phyloP scores from a whole-genome alignment of 2,797 vertebrate species.

The Margarornis squamiger region DNA sequence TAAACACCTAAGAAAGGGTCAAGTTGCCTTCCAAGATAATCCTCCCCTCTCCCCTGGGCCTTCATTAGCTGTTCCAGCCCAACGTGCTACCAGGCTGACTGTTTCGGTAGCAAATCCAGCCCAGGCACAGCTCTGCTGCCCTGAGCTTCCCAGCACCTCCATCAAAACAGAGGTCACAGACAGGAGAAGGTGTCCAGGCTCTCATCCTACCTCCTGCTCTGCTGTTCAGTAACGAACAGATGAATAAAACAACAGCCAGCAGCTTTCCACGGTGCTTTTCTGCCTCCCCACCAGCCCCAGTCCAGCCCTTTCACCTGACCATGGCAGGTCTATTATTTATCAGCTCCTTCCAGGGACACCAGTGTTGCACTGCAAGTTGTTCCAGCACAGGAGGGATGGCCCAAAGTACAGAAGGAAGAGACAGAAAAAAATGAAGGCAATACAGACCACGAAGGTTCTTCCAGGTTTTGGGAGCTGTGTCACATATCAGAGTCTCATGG shows the following conservation, averaged over 20 bases:
- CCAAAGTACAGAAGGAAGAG: not conserved
- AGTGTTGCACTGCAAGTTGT: rapidly evolving
- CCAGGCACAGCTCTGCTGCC: not conserved
- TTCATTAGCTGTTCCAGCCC: constrained; percentile 14
- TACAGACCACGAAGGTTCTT: rapidly evolving
- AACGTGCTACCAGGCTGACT: not conserved
- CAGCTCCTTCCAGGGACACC: not conserved
- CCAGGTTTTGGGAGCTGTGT: not conserved
- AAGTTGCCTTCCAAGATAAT: constrained; percentile 17
- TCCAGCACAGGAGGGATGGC: not conserved
- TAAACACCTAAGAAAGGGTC: constrained; percentile 32
- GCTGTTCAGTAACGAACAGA: not conserved
- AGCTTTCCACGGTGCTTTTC: not conserved
- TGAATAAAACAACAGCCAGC: not conserved
- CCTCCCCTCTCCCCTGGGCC: constrained; percentile 36
- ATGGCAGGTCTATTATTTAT: not conserved
- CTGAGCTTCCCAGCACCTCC: not conserved
- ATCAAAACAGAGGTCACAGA: not conserved
- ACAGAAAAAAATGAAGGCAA: not conserved
- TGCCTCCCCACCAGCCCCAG: not conserved
- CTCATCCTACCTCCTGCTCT: not conserved
- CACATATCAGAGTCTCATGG: rapidly evolving
- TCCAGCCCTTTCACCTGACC: not conserved
- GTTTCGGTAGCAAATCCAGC: not conserved
- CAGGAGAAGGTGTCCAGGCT: not conserved